Base-by-base conservation (phyloP, 2,113 vertebrate species). In the Emberiza fucata region DNA sequence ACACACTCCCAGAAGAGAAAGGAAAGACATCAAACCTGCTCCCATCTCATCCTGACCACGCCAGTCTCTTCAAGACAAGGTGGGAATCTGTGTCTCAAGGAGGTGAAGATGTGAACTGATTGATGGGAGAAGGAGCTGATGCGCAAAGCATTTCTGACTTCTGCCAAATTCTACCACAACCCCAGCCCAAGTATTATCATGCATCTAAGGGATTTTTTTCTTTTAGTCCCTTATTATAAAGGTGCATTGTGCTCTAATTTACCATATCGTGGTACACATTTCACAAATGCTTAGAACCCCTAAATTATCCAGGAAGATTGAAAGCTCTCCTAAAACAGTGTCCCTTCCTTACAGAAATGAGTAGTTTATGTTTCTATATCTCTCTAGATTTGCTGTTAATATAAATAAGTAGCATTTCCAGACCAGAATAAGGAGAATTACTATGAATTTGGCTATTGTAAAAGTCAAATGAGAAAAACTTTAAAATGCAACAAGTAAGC, bases 151-250 rank as follows among this genome's bases (percentile, higher is more conserved):
- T 33, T 75, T 85, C 60, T 72, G 42, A 33, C 54, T 82, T 93
- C 45, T 69, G 53, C 12, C 63, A 56, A 57, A 75, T 81, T 66
- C 69, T 89, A 44, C 57, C 25, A 72, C 42, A 75, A 69, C 2
- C 9, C 11, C 14, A 37, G 39, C 20, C 5, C 19, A 54, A 29
- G 11, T 31, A 92, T 65, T 42, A 61, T 42, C 73, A 48, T 1
- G 1, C 8, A 40, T 59, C 28, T 51, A 71, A 17, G 17, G 3
- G 0, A 0, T 9, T 39, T 71, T 69, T 31, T 3, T 56, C 5
- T 48, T 80, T 84, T 13, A 56, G 31, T 51, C 19, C 16, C 40
- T 80, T 76, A 57, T 29, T 35, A 39, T 6, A 64, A 8, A 37
- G 17, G 28, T 31, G 29, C 11, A 64, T 39, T 39, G 19, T 42